phyloP scores from a whole-genome alignment of 2,888 invertebrate genomes.

The Rhimphoctona megacephalus region DNA sequence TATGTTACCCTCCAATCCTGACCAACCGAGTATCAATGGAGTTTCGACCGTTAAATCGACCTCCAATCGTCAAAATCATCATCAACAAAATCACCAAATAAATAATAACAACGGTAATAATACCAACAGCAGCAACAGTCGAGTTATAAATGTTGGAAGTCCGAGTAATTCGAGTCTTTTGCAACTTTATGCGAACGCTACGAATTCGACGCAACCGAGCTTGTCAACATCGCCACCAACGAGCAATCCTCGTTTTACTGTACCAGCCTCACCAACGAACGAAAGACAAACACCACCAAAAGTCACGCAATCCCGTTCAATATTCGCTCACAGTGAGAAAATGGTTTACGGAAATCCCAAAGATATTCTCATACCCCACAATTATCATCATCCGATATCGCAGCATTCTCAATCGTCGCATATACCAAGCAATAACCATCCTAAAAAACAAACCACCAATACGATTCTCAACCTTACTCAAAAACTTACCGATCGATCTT shows the following conservation, averaged over 20 bases:
- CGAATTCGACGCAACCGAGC: constrained; percentile 64
- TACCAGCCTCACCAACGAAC: constrained; percentile 76
- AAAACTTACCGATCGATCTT: constrained; percentile 84
- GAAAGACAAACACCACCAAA: constrained; percentile 85
- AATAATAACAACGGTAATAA: constrained; percentile 73
- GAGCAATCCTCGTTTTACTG: constrained; percentile 77
- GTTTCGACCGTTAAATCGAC: constrained; percentile 37
- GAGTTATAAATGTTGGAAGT: constrained; percentile 81
- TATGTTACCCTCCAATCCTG: constrained; percentile 81
- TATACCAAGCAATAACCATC: constrained; percentile 15
- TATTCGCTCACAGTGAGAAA: constrained; percentile 88
- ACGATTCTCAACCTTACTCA: constrained; percentile 89
- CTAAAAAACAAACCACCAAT: constrained; percentile 73
- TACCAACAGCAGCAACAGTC: constrained; percentile 22
- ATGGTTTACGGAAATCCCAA: constrained; percentile 91
- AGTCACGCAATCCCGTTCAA: constrained; percentile 88
- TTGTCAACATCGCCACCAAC: constrained; percentile 61
- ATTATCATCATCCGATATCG: constrained; percentile 83
- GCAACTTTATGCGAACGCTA: constrained; percentile 80
- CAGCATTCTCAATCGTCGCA: constrained; percentile 44
- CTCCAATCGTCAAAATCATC: constrained; percentile 38
- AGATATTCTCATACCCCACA: constrained; percentile 87
- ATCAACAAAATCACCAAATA: constrained; percentile 38
- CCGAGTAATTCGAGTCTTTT: constrained; percentile 78
- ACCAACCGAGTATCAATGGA: constrained; percentile 68